Conservation (phyloP, 1,140 invertebrate species). For the Euschistus heros region DNA sequence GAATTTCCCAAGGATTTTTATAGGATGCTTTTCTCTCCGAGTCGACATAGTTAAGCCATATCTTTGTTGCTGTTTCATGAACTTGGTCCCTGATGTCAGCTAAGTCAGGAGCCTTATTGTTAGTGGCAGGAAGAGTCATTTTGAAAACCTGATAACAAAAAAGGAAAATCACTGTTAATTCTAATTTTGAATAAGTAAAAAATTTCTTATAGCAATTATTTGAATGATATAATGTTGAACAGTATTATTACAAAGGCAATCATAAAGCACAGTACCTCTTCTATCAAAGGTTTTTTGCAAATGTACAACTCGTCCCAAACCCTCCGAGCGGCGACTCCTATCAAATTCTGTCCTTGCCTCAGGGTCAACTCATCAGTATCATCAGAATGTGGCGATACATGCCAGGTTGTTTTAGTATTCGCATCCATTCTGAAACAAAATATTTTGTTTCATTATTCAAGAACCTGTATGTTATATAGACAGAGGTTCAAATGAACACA, state of each 20-base stretch:
- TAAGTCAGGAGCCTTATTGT: constrained; percentile 71
- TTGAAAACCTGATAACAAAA: constrained; percentile 58
- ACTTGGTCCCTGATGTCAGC: constrained; percentile 67
- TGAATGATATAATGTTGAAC: too few species aligned
- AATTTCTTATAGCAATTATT: too few species aligned
- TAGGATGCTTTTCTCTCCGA: constrained; percentile 76
- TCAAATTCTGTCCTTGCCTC: constrained; percentile 71
- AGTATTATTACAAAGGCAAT: constrained; percentile 18
- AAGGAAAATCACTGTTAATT: too few species aligned
- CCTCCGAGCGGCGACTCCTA: constrained; percentile 77
- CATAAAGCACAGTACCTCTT: constrained; percentile 43
- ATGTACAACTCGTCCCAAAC: constrained; percentile 97
- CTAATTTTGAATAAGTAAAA: too few species aligned
- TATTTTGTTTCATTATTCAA: too few species aligned
- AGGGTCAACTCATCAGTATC: constrained; percentile 64
- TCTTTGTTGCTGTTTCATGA: constrained; percentile 68
- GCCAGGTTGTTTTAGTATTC: constrained; percentile 75
- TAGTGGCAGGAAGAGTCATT: constrained; percentile 60
- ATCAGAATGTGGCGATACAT: constrained; percentile 68
- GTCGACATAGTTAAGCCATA: constrained; percentile 88
- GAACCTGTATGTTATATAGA: neutral
- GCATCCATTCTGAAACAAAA: constrained; percentile 46
- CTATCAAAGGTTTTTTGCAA: constrained; percentile 89
- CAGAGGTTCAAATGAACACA: neutral
- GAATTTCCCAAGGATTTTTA: constrained; percentile 77